These are phyloP conservation scores for Cromileptes altivelis DNA, from an alignment of 2,113 vertebrate species.

Conservation along the genomic window DNA sequence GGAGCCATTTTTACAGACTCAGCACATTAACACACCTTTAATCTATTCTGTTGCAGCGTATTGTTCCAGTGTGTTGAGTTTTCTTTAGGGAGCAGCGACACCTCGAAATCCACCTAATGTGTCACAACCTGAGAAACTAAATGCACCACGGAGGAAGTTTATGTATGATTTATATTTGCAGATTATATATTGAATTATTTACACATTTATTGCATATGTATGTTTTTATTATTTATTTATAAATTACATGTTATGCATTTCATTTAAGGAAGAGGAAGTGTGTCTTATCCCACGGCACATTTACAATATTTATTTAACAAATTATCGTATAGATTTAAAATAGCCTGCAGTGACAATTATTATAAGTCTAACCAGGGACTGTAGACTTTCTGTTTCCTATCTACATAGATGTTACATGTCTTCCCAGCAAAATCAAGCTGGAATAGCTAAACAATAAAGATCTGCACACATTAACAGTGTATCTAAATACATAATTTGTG, in stretches of 20 bases:
- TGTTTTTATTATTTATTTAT: not conserved
- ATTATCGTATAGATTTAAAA: not conserved
- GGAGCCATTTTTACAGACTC: conserved; percentile 71
- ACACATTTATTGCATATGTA: too few relatives aligned
- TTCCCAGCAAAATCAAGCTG: not conserved
- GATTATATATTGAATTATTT: not conserved
- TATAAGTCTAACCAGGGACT: not conserved
- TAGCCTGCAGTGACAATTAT: not conserved
- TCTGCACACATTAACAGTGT: not conserved
- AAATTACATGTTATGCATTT: not conserved
- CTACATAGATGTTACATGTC: not conserved
- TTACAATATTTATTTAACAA: not conserved
- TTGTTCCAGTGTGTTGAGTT: not conserved
- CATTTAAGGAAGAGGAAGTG: not conserved
- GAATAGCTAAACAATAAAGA: not conserved
- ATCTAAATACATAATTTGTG: not conserved
- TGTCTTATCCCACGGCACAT: not conserved
- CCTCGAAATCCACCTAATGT: conserved; percentile 3
- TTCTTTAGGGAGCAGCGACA: not conserved
- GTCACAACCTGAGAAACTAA: not conserved
- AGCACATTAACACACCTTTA: conserved; percentile 61
- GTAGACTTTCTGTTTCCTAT: not conserved
- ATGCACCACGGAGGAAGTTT: not conserved
- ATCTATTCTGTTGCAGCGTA: conserved; percentile 24
- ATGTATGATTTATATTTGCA: not conserved